Evolutionary conservation across 2,888 invertebrate species (phyloP).

Genomic region (Callosobruchus maculatus): DNA sequence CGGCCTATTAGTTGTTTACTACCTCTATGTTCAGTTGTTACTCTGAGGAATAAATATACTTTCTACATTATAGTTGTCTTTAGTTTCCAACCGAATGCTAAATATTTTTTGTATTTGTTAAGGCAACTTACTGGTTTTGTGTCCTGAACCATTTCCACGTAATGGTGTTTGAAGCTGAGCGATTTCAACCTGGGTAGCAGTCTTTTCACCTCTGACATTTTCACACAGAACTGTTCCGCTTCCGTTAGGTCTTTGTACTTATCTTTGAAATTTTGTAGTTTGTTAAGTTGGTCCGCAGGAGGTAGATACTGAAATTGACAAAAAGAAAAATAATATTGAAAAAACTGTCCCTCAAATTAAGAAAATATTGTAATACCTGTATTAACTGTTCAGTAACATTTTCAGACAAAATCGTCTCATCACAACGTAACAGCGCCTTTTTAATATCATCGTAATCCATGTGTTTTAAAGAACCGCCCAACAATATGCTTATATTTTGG

Average conservation of each 20-base stretch:
- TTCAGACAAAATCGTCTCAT: conserved; percentile 80
- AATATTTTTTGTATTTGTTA: conserved; percentile 2
- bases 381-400: conserved; percentile 87
- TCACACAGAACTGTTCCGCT: conserved; percentile 92
- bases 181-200: conserved; percentile 83
- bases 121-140: conserved; percentile 72
- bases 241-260: conserved; percentile 79
- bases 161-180: conserved; percentile 84
- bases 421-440: conserved; percentile 78
- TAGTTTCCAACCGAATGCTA: not conserved
- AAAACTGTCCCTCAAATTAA: not conserved
- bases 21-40: too few species aligned
- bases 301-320: conserved; percentile 74
- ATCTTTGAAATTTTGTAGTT: conserved; percentile 75
- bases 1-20: too few species aligned
- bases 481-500: conserved; percentile 83
- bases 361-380: conserved; percentile 48
- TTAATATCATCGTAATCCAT: conserved; percentile 78
- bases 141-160: conserved; percentile 81
- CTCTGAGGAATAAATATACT: too few species aligned
- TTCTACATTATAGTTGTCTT: too few species aligned
- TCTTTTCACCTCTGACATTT: conserved; percentile 84
- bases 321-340: conserved; percentile 7
- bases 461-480: conserved; percentile 84
- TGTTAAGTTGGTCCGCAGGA: conserved; percentile 82